Conservation (phyloP, 2,113 vertebrate species). For the Callipepla squamata region DNA sequence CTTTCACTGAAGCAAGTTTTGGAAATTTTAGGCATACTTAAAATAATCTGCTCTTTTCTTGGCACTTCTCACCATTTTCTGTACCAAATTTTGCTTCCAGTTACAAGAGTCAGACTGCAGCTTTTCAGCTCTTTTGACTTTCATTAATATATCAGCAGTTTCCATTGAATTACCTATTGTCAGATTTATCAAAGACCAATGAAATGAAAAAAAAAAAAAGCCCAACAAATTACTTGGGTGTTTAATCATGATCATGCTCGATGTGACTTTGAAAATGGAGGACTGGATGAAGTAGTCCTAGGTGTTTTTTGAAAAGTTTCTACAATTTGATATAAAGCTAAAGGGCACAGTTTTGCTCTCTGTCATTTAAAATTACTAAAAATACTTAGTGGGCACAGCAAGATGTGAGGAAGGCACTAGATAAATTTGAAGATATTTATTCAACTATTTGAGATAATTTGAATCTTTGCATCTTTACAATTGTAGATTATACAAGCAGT, state of each 20-base stretch:
- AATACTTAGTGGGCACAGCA: neutral
- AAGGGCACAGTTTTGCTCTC: neutral
- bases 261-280: neutral
- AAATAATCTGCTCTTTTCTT: neutral
- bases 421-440: conserved; percentile 15
- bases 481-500: neutral
- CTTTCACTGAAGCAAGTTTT: neutral
- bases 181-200: neutral
- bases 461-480: conserved; percentile 2
- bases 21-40: neutral
- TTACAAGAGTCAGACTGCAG: neutral
- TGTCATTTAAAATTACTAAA: neutral
- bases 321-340: neutral
- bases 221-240: neutral
- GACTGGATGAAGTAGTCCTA: neutral
- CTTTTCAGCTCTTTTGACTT: neutral
- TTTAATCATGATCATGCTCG: neutral
- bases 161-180: neutral
- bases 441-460: conserved; percentile 29
- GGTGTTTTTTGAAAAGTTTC: neutral
- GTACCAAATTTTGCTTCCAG: neutral
- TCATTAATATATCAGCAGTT: neutral
- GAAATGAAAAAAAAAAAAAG: neutral
- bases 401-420: neutral
- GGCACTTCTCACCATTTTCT: neutral